Conservation (phyloP, 2,888 invertebrate species). For the Dynastes maya region DNA sequence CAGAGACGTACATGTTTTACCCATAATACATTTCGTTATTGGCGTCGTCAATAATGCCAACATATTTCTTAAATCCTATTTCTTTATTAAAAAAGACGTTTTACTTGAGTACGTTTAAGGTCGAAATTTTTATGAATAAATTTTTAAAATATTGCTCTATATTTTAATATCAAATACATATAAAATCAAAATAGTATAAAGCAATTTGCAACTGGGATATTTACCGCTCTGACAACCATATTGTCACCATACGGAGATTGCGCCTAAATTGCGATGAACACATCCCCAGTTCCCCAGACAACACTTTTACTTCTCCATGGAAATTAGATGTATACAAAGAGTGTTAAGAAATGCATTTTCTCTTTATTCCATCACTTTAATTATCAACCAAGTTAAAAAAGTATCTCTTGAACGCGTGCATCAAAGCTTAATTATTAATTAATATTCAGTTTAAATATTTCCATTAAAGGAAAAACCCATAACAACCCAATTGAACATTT, state of each 20-base stretch:
- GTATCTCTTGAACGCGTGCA: too few relatives aligned
- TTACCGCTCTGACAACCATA: constrained; percentile 1
- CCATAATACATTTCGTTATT: constrained; percentile 67
- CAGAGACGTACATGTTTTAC: constrained; percentile 69
- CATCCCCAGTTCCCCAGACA: neutral
- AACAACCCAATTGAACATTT: too few relatives aligned
- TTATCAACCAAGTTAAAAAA: too few relatives aligned
- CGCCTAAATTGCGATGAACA: neutral
- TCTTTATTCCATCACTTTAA: too few relatives aligned
- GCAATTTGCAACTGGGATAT: neutral
- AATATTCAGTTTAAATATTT: too few relatives aligned
- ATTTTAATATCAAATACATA: neutral
- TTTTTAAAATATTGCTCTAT: neutral
- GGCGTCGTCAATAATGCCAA: constrained; percentile 69
- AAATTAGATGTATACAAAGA: neutral
- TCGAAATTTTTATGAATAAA: neutral
- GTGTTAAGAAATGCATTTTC: too few relatives aligned
- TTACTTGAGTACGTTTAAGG: neutral
- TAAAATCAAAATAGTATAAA: neutral
- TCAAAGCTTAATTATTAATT: too few relatives aligned
- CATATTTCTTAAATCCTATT: constrained; percentile 50
- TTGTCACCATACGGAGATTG: neutral
- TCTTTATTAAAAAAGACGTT: neutral
- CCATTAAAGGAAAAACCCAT: too few relatives aligned
- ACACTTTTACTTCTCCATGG: neutral